Percentiles rank a stretch among this genome's conserved stretches.
Evolutionary conservation across 2,888 invertebrate species (phyloP).

Genomic region (Nasonia oneida): DNA sequence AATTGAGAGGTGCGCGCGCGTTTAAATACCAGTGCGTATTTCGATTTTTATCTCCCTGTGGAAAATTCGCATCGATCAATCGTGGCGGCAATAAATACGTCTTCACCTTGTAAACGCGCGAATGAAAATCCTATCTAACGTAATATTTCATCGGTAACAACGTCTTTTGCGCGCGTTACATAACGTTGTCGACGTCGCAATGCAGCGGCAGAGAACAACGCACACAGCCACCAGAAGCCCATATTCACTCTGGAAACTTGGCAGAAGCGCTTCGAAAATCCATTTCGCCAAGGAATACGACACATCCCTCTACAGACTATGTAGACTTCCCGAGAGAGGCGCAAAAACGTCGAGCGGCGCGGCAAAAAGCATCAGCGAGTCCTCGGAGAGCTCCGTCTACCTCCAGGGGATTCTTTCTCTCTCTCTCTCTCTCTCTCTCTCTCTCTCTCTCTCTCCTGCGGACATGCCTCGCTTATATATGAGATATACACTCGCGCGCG

Average conservation of each 20-base stretch:
- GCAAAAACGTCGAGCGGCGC: background rate
- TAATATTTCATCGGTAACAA: background rate
- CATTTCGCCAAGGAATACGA: conserved; percentile 1
- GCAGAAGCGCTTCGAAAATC: background rate
- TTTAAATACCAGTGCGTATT: background rate
- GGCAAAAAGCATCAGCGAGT: background rate
- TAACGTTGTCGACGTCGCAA: background rate
- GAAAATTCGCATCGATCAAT: too few species aligned
- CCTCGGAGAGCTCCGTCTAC: background rate
- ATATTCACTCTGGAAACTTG: background rate
- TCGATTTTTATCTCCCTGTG: too few species aligned
- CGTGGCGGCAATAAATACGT: too few species aligned
- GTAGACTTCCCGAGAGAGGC: background rate
- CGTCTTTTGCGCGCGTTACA: background rate
- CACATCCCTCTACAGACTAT: background rate
- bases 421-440: background rate
- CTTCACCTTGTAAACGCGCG: too few species aligned
- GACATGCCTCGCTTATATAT: background rate
- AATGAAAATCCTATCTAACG: too few species aligned
- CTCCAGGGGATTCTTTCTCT: background rate
- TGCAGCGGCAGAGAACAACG: background rate
- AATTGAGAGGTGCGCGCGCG: background rate
- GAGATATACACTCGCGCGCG: background rate
- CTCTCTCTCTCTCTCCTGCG: background rate
- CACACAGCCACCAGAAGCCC: background rate